A percentile compares a stretch with the other conserved stretches of the same genome.
Evolutionary conservation across 2,113 vertebrate species (phyloP).

Genomic region (Podiceps cristatus): DNA sequence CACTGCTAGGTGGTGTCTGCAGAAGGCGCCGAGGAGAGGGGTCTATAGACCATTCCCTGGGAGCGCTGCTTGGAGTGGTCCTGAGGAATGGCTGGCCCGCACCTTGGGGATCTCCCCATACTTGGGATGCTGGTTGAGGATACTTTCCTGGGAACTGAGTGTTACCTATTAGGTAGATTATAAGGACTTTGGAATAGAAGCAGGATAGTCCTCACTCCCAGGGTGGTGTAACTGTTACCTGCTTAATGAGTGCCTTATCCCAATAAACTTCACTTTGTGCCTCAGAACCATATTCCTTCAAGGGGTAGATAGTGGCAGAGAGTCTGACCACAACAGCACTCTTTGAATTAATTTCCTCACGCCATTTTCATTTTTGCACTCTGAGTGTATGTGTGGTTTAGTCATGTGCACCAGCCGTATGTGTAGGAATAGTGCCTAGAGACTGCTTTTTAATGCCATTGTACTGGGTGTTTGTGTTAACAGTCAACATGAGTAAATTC

Average conservation of each 20-base stretch:
- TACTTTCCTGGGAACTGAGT: background rate
- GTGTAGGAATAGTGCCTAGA: background rate
- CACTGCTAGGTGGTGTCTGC: accelerated
- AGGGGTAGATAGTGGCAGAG: background rate
- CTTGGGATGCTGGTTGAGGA: background rate
- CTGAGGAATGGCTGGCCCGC: background rate
- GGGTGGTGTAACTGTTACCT: background rate
- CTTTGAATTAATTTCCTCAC: background rate
- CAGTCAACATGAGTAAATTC: background rate
- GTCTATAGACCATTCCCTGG: background rate
- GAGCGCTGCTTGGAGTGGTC: background rate
- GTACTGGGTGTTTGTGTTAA: background rate
- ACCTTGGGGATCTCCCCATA: background rate
- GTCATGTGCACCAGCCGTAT: background rate
- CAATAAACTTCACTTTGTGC: background rate
- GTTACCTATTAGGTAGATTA: background rate
- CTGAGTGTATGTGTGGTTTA: background rate
- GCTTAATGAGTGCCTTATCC: background rate
- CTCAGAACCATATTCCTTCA: background rate
- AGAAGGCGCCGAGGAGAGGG: background rate
- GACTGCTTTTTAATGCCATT: background rate
- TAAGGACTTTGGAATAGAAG: background rate
- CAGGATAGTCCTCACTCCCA: background rate
- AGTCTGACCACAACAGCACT: accelerated
- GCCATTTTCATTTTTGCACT: background rate